Evolutionary conservation across 2,113 vertebrate species (phyloP).

Genomic region (Ctenodactylus gundi): DNA sequence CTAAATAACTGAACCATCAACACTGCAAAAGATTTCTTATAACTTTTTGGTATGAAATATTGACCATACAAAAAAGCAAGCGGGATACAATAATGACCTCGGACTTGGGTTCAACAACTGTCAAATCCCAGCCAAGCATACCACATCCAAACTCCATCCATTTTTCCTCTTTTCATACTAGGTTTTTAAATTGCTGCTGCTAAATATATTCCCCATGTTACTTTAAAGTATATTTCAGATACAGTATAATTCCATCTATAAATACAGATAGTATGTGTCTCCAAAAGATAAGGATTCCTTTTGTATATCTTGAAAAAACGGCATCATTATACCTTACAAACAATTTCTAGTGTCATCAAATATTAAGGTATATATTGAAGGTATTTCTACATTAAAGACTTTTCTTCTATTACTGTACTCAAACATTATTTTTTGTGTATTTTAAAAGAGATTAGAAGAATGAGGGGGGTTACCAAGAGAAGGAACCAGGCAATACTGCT

Average conservation of each 20-base stretch:
- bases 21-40: not conserved
- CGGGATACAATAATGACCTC: not conserved
- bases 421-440: not conserved
- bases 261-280: not conserved
- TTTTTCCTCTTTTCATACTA: not conserved
- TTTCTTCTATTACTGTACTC: not conserved
- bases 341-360: not conserved
- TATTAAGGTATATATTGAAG: not conserved
- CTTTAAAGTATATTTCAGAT: constrained; percentile 18
- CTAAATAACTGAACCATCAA: not conserved
- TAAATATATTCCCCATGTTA: constrained; percentile 33
- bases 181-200: not conserved
- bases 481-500: not conserved
- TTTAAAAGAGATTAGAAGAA: not conserved
- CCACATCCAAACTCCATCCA: not conserved
- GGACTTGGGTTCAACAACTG: not conserved
- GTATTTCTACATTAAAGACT: not conserved
- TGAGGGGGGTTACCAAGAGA: not conserved
- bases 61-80: not conserved
- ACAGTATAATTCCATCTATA: not conserved
- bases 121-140: not conserved
- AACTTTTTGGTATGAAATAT: constrained; percentile 9
- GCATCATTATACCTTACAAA: not conserved
- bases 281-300: not conserved
- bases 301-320: constrained; percentile 26